These are phyloP conservation scores for Scaptomyza reducta DNA, from an alignment of 2,888 invertebrate species.

Conservation along the genomic window DNA sequence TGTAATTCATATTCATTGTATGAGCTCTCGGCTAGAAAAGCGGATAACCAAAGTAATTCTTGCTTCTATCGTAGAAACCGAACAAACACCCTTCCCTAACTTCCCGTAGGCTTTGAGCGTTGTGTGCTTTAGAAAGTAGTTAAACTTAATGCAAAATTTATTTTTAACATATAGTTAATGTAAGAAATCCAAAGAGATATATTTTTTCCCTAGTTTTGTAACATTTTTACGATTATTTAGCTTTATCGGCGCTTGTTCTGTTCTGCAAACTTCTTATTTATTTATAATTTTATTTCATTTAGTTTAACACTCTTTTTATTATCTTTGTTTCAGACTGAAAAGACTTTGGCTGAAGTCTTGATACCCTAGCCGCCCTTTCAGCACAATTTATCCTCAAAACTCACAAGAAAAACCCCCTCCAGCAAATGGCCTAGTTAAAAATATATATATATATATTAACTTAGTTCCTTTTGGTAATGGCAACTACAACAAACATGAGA, in stretches of 20 bases:
- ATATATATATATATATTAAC: neutral
- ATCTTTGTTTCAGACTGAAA: constrained; percentile 88
- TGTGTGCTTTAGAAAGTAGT: neutral
- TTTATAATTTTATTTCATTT: constrained; percentile 17
- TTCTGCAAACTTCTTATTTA: neutral
- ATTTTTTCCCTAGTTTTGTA: neutral
- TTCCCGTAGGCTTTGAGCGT: neutral
- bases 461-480: constrained; percentile 41
- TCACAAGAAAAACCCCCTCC: constrained; percentile 9
- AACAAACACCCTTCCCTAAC: neutral
- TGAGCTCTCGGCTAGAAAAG: constrained; percentile 52
- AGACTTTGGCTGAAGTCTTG: constrained; percentile 90
- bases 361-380: constrained; percentile 74
- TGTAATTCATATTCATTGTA: constrained; percentile 53
- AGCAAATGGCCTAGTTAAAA: constrained; percentile 15
- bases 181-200: neutral
- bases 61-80: constrained; percentile 48
- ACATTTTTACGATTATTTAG: neutral
- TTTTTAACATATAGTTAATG: neutral
- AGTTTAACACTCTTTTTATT: constrained; percentile 26
- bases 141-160: neutral
- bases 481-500: neutral
- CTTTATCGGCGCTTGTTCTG: neutral
- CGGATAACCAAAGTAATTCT: constrained; percentile 45
- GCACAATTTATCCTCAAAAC: constrained; percentile 28